Base-by-base conservation (phyloP, 2,797 vertebrate genomes). In the Molothrus aeneus region DNA sequence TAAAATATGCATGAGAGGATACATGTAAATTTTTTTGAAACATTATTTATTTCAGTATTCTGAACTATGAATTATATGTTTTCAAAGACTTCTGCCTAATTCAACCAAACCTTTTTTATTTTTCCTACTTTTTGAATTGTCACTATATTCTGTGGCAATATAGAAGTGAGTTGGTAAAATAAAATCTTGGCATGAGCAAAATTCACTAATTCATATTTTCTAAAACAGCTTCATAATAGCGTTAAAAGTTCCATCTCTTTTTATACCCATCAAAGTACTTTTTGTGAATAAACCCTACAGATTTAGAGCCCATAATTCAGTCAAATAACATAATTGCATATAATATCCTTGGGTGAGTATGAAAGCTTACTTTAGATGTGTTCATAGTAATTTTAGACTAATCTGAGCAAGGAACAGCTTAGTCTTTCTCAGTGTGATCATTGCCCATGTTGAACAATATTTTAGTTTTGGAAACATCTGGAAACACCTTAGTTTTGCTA, bases 311-410 rank as follows among this genome's bases (percentile, higher is more conserved):
- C 40, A 50, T 61, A 90, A 84, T 78, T 68, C 20, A 91, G 59
- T 93, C 86, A 95, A 94, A 91, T 42, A 95, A 63, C 40, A 69
- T 50, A 80, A 47, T 72, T 94, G 13, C 48, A 31, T 88, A 7
- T 82, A 88, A 96, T 89, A 96, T 31, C 47, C 36, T 70, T 75
- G 84, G 40, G 66, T 90, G 79, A 57, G 80, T 48, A 95, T 91
- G 80, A 92, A 95, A 96, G 32, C 6, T 86, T 89, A 73, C 73
- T 86, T 90, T 69, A 93, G 73, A 86, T n/a, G 28, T 82, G 19
- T 50, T 95, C 54, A 36, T 21, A 53, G 48, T 73, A 85, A 96
- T 92, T 95, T 94, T 70, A 81, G 64, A 56, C 57, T 82, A 88
- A 85, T 82, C 68, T 92, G 48, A 92, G 45, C 53, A 96, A 92